Evolutionary conservation across 64 coral and sea anemone species (phyloP).

Genomic region (Pocillopora damicornis): DNA sequence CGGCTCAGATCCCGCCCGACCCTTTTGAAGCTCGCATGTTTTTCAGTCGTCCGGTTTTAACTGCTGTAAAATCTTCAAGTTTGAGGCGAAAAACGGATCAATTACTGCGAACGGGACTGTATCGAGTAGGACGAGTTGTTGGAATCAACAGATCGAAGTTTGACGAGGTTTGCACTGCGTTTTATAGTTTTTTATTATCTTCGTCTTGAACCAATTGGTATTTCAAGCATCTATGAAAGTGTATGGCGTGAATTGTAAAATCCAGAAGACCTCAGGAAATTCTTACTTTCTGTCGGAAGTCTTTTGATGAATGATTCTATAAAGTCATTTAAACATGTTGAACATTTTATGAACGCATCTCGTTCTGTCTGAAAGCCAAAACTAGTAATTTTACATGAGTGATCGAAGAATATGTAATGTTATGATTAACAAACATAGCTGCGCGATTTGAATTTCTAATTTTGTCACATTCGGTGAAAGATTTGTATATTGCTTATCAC

Average conservation of each 20-base stretch:
- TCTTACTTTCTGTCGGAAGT: neutral
- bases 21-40: conserved; percentile 42
- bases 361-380: conserved; percentile 19
- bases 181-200: conserved; percentile 54
- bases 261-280: conserved; percentile 16
- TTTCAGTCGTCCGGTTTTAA: conserved; percentile 25
- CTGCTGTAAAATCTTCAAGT: conserved; percentile 41
- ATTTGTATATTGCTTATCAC: conserved; percentile 34
- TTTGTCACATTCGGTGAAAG: conserved; percentile 67
- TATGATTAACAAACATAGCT: conserved; percentile 74
- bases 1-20: conserved; percentile 65
- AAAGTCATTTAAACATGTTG: neutral
- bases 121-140: conserved; percentile 12
- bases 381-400: conserved; percentile 43
- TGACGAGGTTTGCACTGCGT: conserved; percentile 24
- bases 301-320: neutral
- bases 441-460: conserved; percentile 64
- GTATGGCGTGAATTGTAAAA: conserved; percentile 48
- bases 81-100: conserved; percentile 13
- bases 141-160: conserved; percentile 9
- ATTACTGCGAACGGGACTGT: neutral
- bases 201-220: conserved; percentile 35
- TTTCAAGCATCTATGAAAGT: conserved; percentile 59
- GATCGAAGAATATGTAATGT: conserved; percentile 51
- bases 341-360: conserved; percentile 21